phyloP scores from a whole-genome alignment of 2,888 invertebrate genomes.

The Schizotus pectinicornis region DNA sequence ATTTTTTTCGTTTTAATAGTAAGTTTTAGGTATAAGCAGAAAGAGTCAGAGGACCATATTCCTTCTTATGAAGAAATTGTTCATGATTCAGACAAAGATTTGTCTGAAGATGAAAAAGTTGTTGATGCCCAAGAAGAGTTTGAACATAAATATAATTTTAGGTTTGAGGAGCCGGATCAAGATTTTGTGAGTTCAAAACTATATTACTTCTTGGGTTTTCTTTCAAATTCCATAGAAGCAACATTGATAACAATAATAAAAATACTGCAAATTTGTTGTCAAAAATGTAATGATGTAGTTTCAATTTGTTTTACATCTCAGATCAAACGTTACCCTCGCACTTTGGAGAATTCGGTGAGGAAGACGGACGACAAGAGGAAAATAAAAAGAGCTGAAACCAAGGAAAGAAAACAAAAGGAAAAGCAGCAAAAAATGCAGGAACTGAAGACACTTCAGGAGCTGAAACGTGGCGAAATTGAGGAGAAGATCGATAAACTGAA shows the following conservation, averaged over 20 bases:
- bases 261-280: constrained; percentile 18
- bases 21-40: constrained; percentile 58
- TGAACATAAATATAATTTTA: constrained; percentile 94
- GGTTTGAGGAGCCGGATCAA: constrained; percentile 95
- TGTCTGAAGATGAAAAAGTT: constrained; percentile 80
- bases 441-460: constrained; percentile 82
- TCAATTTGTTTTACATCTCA: constrained; percentile 48
- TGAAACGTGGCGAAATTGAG: constrained; percentile 89
- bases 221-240: too few relatives aligned
- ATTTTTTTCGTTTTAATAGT: constrained; percentile 39
- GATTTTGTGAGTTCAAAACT: constrained; percentile 71
- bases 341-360: constrained; percentile 79
- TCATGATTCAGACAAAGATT: constrained; percentile 64
- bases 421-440: constrained; percentile 85
- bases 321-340: constrained; percentile 91
- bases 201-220: too few relatives aligned
- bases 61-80: constrained; percentile 65
- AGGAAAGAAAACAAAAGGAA: constrained; percentile 77
- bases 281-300: constrained; percentile 21
- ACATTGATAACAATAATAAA: too few relatives aligned
- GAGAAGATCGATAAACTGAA: constrained; percentile 86
- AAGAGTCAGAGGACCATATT: too few relatives aligned
- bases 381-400: constrained; percentile 76
- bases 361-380: constrained; percentile 80
- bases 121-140: constrained; percentile 87